Evolutionary conservation across 2,888 invertebrate species (phyloP), one percentile per base, ranked within the genome.

Genomic region (Drosophila macrothrix): DNA sequence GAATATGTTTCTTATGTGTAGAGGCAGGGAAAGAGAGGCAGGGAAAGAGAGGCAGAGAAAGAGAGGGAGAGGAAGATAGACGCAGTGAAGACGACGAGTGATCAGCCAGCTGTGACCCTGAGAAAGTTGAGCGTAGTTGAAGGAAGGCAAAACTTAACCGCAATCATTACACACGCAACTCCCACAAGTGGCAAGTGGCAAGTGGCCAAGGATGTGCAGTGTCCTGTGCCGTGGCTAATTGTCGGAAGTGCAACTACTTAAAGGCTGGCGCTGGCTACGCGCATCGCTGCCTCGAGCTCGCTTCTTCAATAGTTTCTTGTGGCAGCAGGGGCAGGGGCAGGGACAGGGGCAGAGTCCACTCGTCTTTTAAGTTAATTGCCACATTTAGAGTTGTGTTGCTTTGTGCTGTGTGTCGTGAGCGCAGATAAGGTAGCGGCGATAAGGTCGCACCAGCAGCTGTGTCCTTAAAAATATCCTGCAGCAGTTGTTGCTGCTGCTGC

Each of bases 101-200:
- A 37, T 58, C 78, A 84, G 78, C 85, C 74, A 90, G 75, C 85
- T 88, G 88, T 85, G 85, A 88, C 85, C 73, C 85, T 86, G 90
- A 90, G 85, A 90, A 84, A 74, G 68, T 74, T 75, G 55, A 59
- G 33, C 35, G 29, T 29, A 59, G 53, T n/a, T 46, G 22, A 6
- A 28, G 37, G 37, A 28, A 28, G 28, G 16, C 9, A 52, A 31
- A 70, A 67, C 65, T 68, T 68, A 82, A 86, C 85, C 85, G 85
- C 90, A 86, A 90, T 90, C 85, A 88, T 86, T 86, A 76, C 83
- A 62, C 82, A 75, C 69, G 74, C 70, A 74, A 76, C 83, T 73
- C 84, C 82, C 84, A 78, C 90, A 73, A 73, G 69, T 66, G 43
- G 53, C 62, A 46, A 33, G 35, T 37, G 49, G 49, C 16, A 49